Base-by-base conservation (phyloP, 1,140 invertebrate species). In the Bombyx mandarina region DNA sequence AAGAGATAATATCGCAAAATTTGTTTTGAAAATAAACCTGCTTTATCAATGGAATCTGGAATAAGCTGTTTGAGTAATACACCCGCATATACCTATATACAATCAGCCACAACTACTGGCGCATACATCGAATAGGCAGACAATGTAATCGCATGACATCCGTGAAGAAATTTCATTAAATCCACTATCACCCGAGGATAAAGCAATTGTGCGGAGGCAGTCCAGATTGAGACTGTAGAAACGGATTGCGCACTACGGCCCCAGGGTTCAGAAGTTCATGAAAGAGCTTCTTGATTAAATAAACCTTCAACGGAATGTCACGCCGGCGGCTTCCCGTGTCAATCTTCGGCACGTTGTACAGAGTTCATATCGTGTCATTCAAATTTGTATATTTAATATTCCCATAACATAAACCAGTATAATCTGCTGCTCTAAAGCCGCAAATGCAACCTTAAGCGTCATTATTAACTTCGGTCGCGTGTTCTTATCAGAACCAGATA, bases 271-370 rank as follows among this genome's bases (percentile, higher is more conserved):
- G 60, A 58, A 43, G 48, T 55, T 35, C 26, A 55, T 64, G 63
- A 65, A 69, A 72, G 69, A 61, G 71, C 70, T 71, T 58, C 77
- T 82, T 86, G 78, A 84, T 86, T 86, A 84, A 84, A 84, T 83
- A 86, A 83, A 86, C 69, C 75, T 81, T 80, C 78, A 84, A 73
- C 67, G 72, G 53, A 64, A 72, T 58, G 79, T 82, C 81, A 79
- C 44, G 79, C 79, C 80, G 66, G 63, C 62, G 81, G 82, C 77
- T 54, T 45, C 48, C 43, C 49, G 53, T 57, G 76, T 73, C 82
- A 71, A 54, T 73, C 70, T 70, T 67, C 67, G 73, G 73, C 72
- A 78, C 79, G 74, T 76, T 61, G 66, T 72, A 79, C 73, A 61
- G 64, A 59, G 56, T 63, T 63, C 67, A 66, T 57, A 55, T 55